A percentile compares a stretch with the other conserved stretches of the same genome.
phyloP scores from a whole-genome alignment of 2,113 vertebrate species.

The Austrofundulus limnaeus region DNA sequence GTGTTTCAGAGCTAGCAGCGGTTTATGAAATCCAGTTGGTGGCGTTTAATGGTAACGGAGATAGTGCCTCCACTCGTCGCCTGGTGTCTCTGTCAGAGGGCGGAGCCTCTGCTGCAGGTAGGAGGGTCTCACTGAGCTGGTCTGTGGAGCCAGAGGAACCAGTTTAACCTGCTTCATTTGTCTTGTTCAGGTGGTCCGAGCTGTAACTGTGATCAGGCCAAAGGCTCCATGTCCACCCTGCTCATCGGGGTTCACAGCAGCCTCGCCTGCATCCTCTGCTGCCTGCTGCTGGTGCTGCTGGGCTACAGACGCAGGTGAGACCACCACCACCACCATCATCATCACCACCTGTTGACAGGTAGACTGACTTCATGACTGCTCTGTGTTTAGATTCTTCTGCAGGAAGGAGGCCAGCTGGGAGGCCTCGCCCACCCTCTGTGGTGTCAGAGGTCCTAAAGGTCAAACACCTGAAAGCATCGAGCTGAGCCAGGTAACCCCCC shows the following conservation, averaged over 20 bases:
- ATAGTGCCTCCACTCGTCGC: constrained; percentile 64
- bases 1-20: constrained; percentile 58
- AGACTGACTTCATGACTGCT: constrained; percentile 1
- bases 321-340: not conserved
- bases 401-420: constrained; percentile 61
- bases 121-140: not conserved
- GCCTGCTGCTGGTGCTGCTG: constrained; percentile 78
- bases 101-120: constrained; percentile 50
- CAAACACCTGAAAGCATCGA: constrained; percentile 57
- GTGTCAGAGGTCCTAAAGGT: constrained; percentile 33
- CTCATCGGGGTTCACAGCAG: constrained; percentile 76
- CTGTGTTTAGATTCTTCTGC: constrained; percentile 65
- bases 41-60: constrained; percentile 75
- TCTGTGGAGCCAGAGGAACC: not conserved
- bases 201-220: constrained; percentile 67
- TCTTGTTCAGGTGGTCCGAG: constrained; percentile 36
- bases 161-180: not conserved
- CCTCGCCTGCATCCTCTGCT: constrained; percentile 79
- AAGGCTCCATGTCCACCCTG: constrained; percentile 53
- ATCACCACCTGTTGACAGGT: not conserved
- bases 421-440: constrained; percentile 1
- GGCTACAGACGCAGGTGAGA: constrained; percentile 74
- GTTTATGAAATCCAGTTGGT: constrained; percentile 79
- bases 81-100: constrained; percentile 71
- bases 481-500: constrained; percentile 75